Conservation (phyloP, 2,888 invertebrate genomes). For the Mythimna vitellina region DNA sequence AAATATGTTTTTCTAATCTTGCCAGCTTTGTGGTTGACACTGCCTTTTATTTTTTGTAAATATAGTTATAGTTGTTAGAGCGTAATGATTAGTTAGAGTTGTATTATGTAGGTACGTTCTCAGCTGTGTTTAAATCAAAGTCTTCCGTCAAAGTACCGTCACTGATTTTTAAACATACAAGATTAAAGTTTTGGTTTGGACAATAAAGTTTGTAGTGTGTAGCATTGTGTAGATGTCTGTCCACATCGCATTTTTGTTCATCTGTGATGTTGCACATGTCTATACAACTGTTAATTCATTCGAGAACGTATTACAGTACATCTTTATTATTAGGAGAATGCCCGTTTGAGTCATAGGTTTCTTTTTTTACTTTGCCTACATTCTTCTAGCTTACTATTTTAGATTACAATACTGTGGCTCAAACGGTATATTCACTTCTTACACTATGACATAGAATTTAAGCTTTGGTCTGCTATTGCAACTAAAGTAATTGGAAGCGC, state of each 20-base stretch:
- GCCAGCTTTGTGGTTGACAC: constrained; percentile 89
- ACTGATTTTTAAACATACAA: constrained; percentile 7
- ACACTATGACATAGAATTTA: constrained; percentile 62
- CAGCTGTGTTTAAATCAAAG: constrained; percentile 38
- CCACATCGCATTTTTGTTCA: constrained; percentile 79
- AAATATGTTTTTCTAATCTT: constrained; percentile 87
- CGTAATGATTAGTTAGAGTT: constrained; percentile 47
- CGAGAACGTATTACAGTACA: constrained; percentile 54
- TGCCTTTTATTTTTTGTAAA: constrained; percentile 88
- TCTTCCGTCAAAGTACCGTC: constrained; percentile 10
- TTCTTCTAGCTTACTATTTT: constrained; percentile 34
- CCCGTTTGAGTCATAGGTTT: constrained; percentile 57
- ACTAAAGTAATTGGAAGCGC: constrained; percentile 78
- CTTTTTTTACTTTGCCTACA: constrained; percentile 40
- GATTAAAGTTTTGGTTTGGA: constrained; percentile 21
- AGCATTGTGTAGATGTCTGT: constrained; percentile 88
- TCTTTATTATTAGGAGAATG: constrained; percentile 48
- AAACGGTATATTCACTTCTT: constrained; percentile 53
- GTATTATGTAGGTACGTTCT: constrained; percentile 56
- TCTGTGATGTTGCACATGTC: constrained; percentile 89
- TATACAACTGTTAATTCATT: constrained; percentile 79
- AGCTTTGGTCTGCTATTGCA: constrained; percentile 74
- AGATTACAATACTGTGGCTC: constrained; percentile 43
- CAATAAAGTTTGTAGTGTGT: constrained; percentile 51
- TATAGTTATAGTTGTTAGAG: constrained; percentile 77